phyloP scores from a whole-genome alignment of 2,797 vertebrate genomes.

The Adrianichthys oophorus region DNA sequence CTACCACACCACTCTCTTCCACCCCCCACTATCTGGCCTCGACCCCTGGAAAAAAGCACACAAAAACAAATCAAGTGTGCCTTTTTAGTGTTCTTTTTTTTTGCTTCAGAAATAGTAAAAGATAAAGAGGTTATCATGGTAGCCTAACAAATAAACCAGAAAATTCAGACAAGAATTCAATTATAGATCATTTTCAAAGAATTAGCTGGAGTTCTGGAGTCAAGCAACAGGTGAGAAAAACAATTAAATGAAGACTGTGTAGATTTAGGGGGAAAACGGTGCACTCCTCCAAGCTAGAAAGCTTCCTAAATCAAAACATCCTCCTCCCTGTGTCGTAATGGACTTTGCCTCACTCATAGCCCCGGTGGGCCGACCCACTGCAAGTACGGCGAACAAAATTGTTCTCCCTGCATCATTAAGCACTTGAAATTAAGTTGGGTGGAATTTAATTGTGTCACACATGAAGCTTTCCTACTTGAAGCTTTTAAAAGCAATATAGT shows the following conservation, averaged over 20 bases:
- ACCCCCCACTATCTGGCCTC: conserved; percentile 40
- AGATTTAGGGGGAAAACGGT: too few relatives aligned
- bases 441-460: conserved; percentile 80
- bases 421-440: conserved; percentile 77
- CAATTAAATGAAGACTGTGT: too few relatives aligned
- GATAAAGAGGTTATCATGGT: too few relatives aligned
- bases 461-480: conserved; percentile 65
- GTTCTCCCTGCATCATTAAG: conserved; percentile 79
- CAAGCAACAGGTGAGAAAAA: conserved; percentile 32
- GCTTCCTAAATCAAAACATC: conserved; percentile 38
- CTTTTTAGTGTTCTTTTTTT: conserved; percentile 18
- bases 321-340: conserved; percentile 44
- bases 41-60: conserved; percentile 55
- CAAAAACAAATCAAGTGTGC: conserved; percentile 39
- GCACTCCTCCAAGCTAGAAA: conserved; percentile 33
- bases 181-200: too few relatives aligned
- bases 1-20: conserved; percentile 63
- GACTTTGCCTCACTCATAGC: conserved; percentile 56
- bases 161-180: too few relatives aligned
- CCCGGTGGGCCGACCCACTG: conserved; percentile 56
- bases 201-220: too few relatives aligned
- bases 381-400: conserved; percentile 68
- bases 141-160: too few relatives aligned
- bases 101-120: too few relatives aligned
- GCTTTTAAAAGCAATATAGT: conserved; percentile 70